Evolutionary conservation across 2,113 vertebrate genomes (phyloP).

Genomic region (Spea bombifrons): DNA sequence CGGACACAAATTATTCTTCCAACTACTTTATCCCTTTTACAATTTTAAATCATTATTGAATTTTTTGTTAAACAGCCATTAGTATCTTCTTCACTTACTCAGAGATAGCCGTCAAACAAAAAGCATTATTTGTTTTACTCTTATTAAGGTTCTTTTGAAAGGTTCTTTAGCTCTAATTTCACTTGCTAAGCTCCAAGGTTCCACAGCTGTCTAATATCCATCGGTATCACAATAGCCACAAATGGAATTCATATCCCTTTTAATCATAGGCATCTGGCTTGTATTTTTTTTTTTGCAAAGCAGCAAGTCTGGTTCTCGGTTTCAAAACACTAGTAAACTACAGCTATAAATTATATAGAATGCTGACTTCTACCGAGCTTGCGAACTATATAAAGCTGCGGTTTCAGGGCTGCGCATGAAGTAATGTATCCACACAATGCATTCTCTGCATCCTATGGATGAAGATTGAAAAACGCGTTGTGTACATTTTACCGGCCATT

Average conservation of each 20-base stretch:
- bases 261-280: not conserved
- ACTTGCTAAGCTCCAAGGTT: too few species aligned
- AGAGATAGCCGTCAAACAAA: too few species aligned
- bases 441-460: not conserved
- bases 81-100: too few species aligned
- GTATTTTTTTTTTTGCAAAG: not conserved
- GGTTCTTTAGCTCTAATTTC: too few species aligned
- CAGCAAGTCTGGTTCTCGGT: not conserved
- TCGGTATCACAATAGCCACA: too few species aligned
- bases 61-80: too few species aligned
- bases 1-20: too few species aligned
- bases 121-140: too few species aligned
- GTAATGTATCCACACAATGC: not conserved
- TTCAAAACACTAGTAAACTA: not conserved
- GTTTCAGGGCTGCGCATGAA: not conserved
- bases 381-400: not conserved
- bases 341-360: not conserved
- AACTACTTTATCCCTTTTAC: too few species aligned
- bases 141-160: too few species aligned
- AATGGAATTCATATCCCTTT: not conserved
- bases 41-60: too few species aligned
- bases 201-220: too few species aligned
- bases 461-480: not conserved
- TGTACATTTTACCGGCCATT: not conserved
- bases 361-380: not conserved